Evolutionary conservation across 2,113 vertebrate genomes (phyloP).

Genomic region (Cygnus buccinator): DNA sequence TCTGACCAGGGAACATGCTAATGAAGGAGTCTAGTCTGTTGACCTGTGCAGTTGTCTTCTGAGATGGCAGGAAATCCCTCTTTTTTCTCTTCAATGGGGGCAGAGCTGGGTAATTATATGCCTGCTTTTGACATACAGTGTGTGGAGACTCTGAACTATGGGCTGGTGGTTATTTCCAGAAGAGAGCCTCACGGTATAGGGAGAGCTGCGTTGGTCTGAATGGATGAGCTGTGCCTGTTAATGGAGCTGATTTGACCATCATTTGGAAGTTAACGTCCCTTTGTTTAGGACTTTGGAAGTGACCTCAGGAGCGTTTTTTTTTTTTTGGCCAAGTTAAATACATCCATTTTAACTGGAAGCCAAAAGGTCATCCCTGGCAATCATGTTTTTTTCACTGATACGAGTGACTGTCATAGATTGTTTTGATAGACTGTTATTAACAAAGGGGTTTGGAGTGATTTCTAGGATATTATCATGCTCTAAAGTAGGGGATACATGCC

Average conservation of each 20-base stretch:
- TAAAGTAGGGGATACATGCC: background rate
- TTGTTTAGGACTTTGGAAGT: background rate
- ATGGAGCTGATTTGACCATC: rapidly evolving
- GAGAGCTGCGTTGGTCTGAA: background rate
- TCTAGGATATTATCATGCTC: background rate
- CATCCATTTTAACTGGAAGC: background rate
- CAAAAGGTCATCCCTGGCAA: background rate
- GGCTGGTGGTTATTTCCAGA: background rate
- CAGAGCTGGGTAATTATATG: background rate
- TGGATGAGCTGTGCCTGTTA: background rate
- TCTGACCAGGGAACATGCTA: background rate
- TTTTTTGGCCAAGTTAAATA: background rate
- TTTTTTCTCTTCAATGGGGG: background rate
- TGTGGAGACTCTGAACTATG: background rate
- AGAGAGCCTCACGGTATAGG: rapidly evolving
- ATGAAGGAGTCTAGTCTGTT: no score
- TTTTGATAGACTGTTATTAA: background rate
- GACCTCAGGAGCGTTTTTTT: background rate
- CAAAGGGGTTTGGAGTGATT: background rate
- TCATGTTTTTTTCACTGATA: background rate
- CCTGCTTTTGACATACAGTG: background rate
- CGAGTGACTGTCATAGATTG: rapidly evolving
- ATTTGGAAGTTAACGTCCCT: background rate
- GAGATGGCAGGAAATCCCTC: background rate
- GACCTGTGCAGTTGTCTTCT: background rate